These are phyloP conservation scores for Zelleria hepariella DNA, from an alignment of 2,888 invertebrate genomes.

Conservation along the genomic window DNA sequence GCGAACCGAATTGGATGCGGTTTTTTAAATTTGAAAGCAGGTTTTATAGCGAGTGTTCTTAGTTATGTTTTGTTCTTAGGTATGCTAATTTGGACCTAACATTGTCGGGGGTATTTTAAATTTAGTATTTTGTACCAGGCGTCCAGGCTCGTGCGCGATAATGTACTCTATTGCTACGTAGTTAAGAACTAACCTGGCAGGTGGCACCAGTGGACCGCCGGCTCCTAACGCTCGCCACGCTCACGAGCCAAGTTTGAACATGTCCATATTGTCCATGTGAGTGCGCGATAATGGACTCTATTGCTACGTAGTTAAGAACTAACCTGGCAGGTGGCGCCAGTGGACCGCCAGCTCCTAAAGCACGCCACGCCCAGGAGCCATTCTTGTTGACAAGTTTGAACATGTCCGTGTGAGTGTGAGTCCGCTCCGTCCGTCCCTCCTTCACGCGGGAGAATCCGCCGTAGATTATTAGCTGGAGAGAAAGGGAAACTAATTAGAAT, in stretches of 20 bases:
- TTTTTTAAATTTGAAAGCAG: no score
- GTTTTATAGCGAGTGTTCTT: no score
- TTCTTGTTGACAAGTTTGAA: slow-evolving; percentile 32
- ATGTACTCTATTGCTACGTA: background rate
- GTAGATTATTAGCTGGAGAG: slow-evolving; percentile 47
- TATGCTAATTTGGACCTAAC: no score
- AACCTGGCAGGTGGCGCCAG: slow-evolving; percentile 79
- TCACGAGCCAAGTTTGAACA: background rate
- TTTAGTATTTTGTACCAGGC: no score
- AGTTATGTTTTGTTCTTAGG: no score
- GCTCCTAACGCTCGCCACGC: slow-evolving; percentile 1
- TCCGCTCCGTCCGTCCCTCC: slow-evolving; percentile 48
- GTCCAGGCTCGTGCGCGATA: no score
- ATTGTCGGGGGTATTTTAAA: no score
- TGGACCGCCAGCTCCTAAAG: slow-evolving; percentile 9
- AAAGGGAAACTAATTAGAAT: no score
- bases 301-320: slow-evolving; percentile 19
- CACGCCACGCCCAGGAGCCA: slow-evolving; percentile 4
- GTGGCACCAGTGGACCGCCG: slow-evolving; percentile 62
- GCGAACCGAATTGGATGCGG: no score
- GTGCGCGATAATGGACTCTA: no score
- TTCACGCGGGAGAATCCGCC: slow-evolving; percentile 61
- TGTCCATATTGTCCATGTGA: background rate
- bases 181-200: slow-evolving; percentile 72
- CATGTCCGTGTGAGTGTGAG: slow-evolving; percentile 57